Evolutionary conservation across 1,140 invertebrate genomes (phyloP).

Genomic region (Eciton burchellii): DNA sequence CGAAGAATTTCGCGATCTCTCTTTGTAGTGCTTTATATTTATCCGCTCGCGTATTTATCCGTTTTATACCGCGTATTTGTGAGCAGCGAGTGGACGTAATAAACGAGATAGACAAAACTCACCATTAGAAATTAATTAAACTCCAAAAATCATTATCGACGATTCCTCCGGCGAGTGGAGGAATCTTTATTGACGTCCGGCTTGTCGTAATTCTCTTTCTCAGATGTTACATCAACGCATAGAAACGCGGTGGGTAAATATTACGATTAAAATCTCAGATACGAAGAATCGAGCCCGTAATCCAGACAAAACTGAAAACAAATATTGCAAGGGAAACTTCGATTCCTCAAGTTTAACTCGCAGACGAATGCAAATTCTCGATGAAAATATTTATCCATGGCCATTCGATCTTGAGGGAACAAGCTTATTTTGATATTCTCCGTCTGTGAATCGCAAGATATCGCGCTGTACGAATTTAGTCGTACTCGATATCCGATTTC

Average conservation of each 20-base stretch:
- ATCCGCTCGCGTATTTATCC: constrained; percentile 13
- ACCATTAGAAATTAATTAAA: constrained; percentile 34
- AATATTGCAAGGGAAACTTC: background rate
- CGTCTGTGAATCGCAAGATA: background rate
- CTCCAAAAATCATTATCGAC: constrained; percentile 13
- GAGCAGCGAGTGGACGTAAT: background rate
- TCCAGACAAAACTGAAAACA: background rate
- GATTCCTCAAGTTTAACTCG: background rate
- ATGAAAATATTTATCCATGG: constrained; percentile 23
- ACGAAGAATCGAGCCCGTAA: background rate
- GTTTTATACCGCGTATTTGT: background rate
- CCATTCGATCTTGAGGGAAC: too few relatives aligned
- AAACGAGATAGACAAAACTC: constrained; percentile 17
- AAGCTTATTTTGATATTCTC: background rate
- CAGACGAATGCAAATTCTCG: background rate
- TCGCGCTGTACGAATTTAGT: background rate
- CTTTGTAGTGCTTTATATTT: constrained; percentile 19
- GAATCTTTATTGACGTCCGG: background rate
- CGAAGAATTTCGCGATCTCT: constrained; percentile 36
- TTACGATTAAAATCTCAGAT: background rate
- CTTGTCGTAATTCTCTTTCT: background rate
- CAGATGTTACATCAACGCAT: background rate
- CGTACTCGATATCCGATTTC: background rate
- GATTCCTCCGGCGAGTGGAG: background rate
- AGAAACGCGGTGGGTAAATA: background rate